Percentiles rank a stretch among this genome's conserved stretches.
Evolutionary conservation across 2,113 vertebrate genomes (phyloP).

Genomic region (Chinchilla lanigera): DNA sequence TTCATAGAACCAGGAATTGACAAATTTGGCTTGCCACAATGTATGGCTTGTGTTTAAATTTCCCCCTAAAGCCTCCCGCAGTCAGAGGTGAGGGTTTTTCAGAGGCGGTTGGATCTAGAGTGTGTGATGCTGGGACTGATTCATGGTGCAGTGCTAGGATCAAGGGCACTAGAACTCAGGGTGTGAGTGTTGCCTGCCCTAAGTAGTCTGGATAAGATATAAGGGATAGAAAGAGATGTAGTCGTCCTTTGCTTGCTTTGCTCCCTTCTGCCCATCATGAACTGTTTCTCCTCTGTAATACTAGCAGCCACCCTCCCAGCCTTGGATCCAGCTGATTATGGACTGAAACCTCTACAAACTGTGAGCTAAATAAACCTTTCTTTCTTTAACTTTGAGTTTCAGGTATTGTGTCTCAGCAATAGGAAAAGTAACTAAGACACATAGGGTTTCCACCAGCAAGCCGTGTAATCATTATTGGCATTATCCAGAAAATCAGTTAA

Average conservation of each 20-base stretch:
- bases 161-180: too few species aligned
- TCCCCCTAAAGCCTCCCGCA: too few species aligned
- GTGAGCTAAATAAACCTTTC: background rate
- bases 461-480: background rate
- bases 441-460: background rate
- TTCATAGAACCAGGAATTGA: background rate
- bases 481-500: background rate
- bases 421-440: background rate
- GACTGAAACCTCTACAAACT: background rate
- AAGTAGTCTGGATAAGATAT: background rate
- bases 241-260: background rate
- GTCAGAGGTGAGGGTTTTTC: background rate
- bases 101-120: background rate
- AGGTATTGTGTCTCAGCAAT: background rate
- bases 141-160: background rate
- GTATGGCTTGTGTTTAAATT: background rate
- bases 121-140: background rate
- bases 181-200: background rate
- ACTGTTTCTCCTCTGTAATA: background rate
- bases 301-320: fast-evolving
- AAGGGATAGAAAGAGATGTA: background rate
- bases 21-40: background rate
- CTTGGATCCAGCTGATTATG: background rate
- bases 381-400: background rate
- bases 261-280: background rate